These are phyloP conservation scores for Nomada fabriciana DNA, from an alignment of 2,888 invertebrate species.

Conservation along the genomic window DNA sequence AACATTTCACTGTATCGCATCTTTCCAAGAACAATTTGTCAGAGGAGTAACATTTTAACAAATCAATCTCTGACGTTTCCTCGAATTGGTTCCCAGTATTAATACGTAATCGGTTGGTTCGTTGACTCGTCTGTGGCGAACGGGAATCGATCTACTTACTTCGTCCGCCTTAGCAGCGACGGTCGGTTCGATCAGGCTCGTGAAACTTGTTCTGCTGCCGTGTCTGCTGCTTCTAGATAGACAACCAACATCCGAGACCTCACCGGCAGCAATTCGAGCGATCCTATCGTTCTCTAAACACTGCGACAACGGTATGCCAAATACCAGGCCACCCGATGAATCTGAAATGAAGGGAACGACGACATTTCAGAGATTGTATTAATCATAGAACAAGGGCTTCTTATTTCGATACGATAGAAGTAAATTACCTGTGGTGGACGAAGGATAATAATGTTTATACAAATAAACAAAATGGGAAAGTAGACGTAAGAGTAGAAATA, in stretches of 20 bases:
- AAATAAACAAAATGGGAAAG: not conserved
- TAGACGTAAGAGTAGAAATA: not conserved
- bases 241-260: constrained; percentile 78
- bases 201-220: constrained; percentile 90
- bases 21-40: not conserved
- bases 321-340: constrained; percentile 88
- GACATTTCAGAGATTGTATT: constrained; percentile 5
- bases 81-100: not conserved
- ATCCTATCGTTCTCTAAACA: constrained; percentile 93
- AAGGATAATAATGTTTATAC: not conserved
- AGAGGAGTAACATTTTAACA: not conserved
- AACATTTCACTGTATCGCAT: too few species aligned
- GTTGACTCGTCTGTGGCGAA: not conserved
- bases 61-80: not conserved
- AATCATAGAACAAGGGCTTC: not conserved
- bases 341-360: constrained; percentile 66
- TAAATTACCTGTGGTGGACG: not conserved
- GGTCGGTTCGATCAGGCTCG: constrained; percentile 87
- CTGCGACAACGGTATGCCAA: constrained; percentile 93
- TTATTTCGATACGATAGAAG: not conserved
- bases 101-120: not conserved
- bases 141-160: constrained; percentile 84
- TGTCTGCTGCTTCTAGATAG: constrained; percentile 85
- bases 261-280: constrained; percentile 84
- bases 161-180: constrained; percentile 85